These are phyloP conservation scores for Bombus polaris DNA, from an alignment of 1,140 invertebrate genomes.

Conservation along the genomic window DNA sequence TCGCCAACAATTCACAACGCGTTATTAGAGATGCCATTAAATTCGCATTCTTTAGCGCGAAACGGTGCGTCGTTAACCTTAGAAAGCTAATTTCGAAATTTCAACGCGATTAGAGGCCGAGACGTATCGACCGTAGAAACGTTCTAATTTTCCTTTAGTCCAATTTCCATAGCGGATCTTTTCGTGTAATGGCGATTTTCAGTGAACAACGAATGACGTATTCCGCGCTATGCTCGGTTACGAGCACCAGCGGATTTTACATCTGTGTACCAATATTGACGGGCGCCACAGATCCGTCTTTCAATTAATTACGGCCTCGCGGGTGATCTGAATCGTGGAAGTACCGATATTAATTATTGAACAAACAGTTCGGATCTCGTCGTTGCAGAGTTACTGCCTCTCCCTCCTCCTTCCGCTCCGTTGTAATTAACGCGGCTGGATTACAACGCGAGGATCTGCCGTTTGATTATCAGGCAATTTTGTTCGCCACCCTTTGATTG, in stretches of 20 bases:
- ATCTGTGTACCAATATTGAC: neutral
- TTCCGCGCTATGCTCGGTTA: neutral
- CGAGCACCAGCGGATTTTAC: neutral
- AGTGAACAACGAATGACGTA: neutral
- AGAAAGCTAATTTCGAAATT: neutral
- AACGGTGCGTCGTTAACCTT: neutral
- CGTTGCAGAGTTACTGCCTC: neutral
- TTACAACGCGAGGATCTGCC: constrained; percentile 12
- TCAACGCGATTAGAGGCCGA: neutral
- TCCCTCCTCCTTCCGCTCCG: too few relatives aligned
- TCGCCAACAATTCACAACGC: neutral
- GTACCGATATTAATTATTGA: constrained; percentile 57
- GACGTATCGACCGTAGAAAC: neutral
- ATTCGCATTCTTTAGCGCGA: neutral
- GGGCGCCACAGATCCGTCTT: constrained; percentile 35
- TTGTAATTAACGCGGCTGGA: constrained; percentile 30
- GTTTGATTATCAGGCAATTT: constrained; percentile 41
- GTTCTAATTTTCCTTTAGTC: neutral
- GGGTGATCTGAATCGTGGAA: constrained; percentile 39
- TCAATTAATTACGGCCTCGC: constrained; percentile 54
- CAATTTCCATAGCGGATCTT: neutral
- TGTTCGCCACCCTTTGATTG: constrained; percentile 28
- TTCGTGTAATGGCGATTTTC: neutral
- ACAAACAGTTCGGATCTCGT: constrained; percentile 45
- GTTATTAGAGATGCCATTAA: neutral